Percentiles rank a stretch among this genome's conserved stretches.
Conservation (phyloP, 1,140 invertebrate genomes). For the Pentalonia nigronervosa region DNA sequence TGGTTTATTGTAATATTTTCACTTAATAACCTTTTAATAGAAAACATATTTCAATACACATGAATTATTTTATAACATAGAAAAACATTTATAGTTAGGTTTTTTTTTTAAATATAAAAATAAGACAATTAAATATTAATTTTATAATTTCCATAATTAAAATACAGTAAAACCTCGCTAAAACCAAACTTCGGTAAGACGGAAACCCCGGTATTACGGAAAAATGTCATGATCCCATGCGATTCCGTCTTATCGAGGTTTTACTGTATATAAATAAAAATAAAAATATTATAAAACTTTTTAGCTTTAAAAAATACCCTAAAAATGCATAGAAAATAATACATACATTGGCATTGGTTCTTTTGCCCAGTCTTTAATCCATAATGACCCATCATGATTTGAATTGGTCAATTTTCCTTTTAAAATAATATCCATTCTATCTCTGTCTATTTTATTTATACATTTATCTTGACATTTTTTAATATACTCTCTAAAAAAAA, state of each 20-base stretch:
- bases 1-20: slow-evolving; percentile 42
- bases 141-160: neutral
- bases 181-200: no score
- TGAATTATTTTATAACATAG: neutral
- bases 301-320: neutral
- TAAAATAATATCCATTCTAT: slow-evolving; percentile 91
- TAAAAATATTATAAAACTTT: neutral
- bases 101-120: neutral
- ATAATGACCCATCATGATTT: slow-evolving; percentile 83
- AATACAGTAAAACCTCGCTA: no score
- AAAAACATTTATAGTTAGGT: neutral
- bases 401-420: slow-evolving; percentile 91
- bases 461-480: slow-evolving; percentile 90
- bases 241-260: no score
- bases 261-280: neutral
- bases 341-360: slow-evolving; percentile 79
- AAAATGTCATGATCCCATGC: no score
- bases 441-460: slow-evolving; percentile 84
- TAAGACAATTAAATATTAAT: neutral
- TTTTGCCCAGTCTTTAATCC: slow-evolving; percentile 89
- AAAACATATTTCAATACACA: neutral
- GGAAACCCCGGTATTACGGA: no score
- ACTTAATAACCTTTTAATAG: slow-evolving; percentile 35
- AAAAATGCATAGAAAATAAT: neutral
- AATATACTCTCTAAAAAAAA: slow-evolving; percentile 76